phyloP scores from a whole-genome alignment of 2,113 vertebrate genomes.

The Dicrurus megarhynchus region DNA sequence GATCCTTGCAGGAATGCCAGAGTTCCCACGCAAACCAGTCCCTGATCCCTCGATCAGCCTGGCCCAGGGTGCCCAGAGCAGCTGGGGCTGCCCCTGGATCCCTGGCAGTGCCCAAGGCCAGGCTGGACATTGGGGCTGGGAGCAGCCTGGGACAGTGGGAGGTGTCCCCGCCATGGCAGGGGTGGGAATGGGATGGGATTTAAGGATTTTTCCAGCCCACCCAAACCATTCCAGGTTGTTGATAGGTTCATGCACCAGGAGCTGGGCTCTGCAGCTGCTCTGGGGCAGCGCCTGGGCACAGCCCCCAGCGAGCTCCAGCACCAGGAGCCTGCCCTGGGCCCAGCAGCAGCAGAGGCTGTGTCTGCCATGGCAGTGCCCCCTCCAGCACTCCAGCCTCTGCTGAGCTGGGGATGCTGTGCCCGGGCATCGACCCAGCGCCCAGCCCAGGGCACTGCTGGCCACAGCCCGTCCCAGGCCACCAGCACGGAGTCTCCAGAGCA shows the following conservation, averaged over 20 bases:
- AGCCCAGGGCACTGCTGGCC: background rate
- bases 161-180: background rate
- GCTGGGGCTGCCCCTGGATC: background rate
- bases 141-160: background rate
- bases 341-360: too few relatives aligned
- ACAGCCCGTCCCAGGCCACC: background rate
- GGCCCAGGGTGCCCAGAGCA: background rate
- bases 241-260: background rate
- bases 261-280: background rate
- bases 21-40: background rate
- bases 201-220: background rate
- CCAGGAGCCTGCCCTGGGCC: background rate
- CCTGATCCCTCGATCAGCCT: background rate
- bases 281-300: background rate
- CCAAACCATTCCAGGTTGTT: background rate
- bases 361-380: background rate
- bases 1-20: background rate
- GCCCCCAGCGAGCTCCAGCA: background rate
- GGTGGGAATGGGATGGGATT: background rate
- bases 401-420: background rate
- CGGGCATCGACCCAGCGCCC: background rate
- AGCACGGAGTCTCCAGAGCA: background rate
- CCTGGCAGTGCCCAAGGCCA: background rate
- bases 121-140: background rate
- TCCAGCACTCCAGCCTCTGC: background rate